Conservation (phyloP, 2,888 invertebrate genomes). For the Eucera pruinosa region DNA sequence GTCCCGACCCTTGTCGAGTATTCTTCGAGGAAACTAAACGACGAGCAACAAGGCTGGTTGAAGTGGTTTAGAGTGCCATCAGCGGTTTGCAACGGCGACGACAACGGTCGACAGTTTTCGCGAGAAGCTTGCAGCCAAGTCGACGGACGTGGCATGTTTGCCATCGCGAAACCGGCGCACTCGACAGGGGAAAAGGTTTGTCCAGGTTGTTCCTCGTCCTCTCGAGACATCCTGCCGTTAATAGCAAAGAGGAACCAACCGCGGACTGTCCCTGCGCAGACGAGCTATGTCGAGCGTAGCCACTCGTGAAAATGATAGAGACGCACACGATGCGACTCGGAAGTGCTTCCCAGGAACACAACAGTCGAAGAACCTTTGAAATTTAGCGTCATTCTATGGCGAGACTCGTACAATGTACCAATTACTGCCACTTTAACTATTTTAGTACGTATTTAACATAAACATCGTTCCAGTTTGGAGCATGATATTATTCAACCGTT, state of each 20-base stretch:
- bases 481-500: too few relatives aligned
- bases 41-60: constrained; percentile 29
- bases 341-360: constrained; percentile 47
- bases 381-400: neutral
- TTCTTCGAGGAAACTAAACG: too few relatives aligned
- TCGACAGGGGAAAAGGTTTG: constrained; percentile 60
- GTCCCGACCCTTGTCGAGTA: too few relatives aligned
- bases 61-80: constrained; percentile 72
- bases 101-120: constrained; percentile 72
- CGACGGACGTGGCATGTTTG: constrained; percentile 59
- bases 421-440: too few relatives aligned
- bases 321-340: constrained; percentile 30
- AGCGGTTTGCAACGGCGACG: constrained; percentile 70
- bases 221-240: constrained; percentile 60
- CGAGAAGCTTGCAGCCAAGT: constrained; percentile 57
- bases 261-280: constrained; percentile 12
- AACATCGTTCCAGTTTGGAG: too few relatives aligned
- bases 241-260: constrained; percentile 52
- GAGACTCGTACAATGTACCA: too few relatives aligned
- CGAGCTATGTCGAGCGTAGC: constrained; percentile 49
- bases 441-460: too few relatives aligned
- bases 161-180: constrained; percentile 60
- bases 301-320: constrained; percentile 62
- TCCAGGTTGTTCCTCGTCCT: constrained; percentile 57
- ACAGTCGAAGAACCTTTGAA: neutral